Percentiles rank a stretch among this genome's conserved stretches.
Evolutionary conservation across 2,888 invertebrate species (phyloP).

Genomic region (Cosmia trapezina): DNA sequence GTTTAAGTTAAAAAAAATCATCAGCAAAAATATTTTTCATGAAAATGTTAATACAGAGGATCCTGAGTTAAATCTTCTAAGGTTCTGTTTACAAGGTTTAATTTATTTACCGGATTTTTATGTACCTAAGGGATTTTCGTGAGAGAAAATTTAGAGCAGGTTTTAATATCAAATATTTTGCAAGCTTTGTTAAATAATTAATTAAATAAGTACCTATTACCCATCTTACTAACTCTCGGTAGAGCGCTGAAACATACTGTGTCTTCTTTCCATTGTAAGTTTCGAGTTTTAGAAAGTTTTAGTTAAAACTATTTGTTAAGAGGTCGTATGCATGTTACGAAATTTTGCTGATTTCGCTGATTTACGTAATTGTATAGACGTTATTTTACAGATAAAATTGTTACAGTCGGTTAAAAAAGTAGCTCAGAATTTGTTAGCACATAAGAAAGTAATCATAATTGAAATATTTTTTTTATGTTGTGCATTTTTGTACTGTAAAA

Average conservation of each 20-base stretch:
- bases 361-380: too few relatives aligned
- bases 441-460: too few relatives aligned
- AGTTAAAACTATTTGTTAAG: too few relatives aligned
- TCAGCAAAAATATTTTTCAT: slow-evolving; percentile 33
- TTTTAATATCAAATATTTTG: not conserved
- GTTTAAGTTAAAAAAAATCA: slow-evolving; percentile 43
- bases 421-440: too few relatives aligned
- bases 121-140: slow-evolving; percentile 1
- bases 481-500: too few relatives aligned
- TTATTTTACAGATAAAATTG: too few relatives aligned
- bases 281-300: not conserved
- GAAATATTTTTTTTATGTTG: too few relatives aligned
- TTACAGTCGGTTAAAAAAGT: too few relatives aligned
- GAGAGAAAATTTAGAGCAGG: not conserved
- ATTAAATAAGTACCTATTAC: not conserved
- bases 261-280: not conserved
- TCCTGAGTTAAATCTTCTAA: slow-evolving; percentile 9
- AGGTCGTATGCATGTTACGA: too few relatives aligned
- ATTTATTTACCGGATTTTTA: slow-evolving; percentile 22
- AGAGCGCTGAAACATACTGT: too few relatives aligned
- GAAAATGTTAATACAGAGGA: slow-evolving; percentile 22
- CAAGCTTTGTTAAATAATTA: not conserved
- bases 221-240: not conserved
- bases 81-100: slow-evolving; percentile 13
- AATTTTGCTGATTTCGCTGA: too few relatives aligned